Percentiles rank a stretch among this genome's conserved stretches.
Conservation (phyloP, 2,888 invertebrate genomes). For the Heliconius hortense region DNA sequence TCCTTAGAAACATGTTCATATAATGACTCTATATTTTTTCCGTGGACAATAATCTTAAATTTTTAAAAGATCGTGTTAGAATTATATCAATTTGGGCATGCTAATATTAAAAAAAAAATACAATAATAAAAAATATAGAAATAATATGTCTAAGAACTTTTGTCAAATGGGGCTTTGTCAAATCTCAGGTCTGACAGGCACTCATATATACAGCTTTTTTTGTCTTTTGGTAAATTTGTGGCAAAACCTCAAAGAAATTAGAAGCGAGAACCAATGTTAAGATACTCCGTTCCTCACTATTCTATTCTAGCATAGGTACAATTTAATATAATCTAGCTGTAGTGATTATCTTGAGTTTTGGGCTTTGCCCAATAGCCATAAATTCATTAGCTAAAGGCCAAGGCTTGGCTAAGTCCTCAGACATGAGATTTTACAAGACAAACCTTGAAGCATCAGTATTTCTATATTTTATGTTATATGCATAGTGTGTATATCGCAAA, state of each 20-base stretch:
- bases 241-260: no score
- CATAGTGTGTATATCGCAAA: neutral
- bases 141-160: neutral
- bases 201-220: neutral
- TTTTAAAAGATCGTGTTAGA: neutral
- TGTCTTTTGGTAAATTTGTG: neutral
- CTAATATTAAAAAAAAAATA: neutral
- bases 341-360: neutral
- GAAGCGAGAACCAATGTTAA: no score
- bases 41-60: slow-evolving; percentile 71
- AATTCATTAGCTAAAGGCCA: neutral
- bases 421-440: neutral
- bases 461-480: neutral
- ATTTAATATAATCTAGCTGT: no score
- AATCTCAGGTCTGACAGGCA: neutral
- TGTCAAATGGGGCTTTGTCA: neutral
- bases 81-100: neutral
- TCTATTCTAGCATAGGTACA: no score
- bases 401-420: neutral
- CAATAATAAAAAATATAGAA: neutral
- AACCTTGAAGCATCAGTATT: neutral
- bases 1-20: slow-evolving; percentile 80
- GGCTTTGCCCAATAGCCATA: neutral
- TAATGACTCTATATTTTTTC: slow-evolving; percentile 72
- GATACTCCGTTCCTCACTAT: no score